Conservation (phyloP, 92 coral and sea anemone species). For the Phenganax stokvisi region DNA sequence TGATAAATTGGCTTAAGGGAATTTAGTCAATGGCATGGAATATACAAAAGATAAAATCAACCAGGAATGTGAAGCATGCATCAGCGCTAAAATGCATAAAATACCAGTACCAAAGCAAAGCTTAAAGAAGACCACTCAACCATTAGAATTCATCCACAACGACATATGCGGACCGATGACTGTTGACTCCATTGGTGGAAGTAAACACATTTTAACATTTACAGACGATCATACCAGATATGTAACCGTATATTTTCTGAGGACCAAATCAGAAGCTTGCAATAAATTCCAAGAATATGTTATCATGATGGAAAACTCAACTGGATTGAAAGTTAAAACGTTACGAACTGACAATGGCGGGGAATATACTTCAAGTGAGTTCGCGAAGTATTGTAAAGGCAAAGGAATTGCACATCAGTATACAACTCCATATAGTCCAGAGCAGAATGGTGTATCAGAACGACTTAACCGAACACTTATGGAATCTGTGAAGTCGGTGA, state of each 20-base stretch:
- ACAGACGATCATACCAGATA: not conserved
- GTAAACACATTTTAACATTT: not conserved
- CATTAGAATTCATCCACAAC: not conserved
- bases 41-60: not conserved
- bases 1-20: constrained; percentile 12
- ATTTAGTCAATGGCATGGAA: constrained; percentile 31
- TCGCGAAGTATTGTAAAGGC: constrained; percentile 30
- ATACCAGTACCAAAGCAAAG: not conserved
- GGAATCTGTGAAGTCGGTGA: constrained; percentile 42
- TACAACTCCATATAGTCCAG: constrained; percentile 44
- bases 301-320: constrained; percentile 24
- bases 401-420: constrained; percentile 41
- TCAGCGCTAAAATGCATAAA: not conserved
- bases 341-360: constrained; percentile 44
- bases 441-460: constrained; percentile 41
- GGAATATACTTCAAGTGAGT: constrained; percentile 25
- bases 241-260: constrained; percentile 36
- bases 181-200: not conserved
- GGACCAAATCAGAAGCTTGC: constrained; percentile 52
- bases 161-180: constrained; percentile 16
- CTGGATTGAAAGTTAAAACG: constrained; percentile 29
- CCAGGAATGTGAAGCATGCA: not conserved
- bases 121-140: not conserved
- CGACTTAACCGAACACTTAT: constrained; percentile 34
- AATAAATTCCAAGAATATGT: constrained; percentile 53